Conservation (phyloP, 2,888 invertebrate species). For the Orthonychiurus folsomi region DNA sequence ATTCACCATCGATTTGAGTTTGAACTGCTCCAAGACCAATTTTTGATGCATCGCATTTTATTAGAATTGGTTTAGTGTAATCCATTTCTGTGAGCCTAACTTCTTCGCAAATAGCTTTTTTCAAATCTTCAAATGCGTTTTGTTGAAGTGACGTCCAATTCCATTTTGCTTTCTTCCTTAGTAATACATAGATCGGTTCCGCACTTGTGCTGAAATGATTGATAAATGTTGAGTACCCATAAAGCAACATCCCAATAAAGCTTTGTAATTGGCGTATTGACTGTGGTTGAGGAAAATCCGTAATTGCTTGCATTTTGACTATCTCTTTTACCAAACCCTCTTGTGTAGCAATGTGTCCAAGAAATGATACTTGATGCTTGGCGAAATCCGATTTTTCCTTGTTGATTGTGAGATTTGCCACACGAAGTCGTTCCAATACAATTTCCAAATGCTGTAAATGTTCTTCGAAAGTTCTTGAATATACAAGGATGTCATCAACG, state of each 20-base stretch:
- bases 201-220: constrained; percentile 30
- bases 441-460: constrained; percentile 23
- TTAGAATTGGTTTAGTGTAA: constrained; percentile 19
- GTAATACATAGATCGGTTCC: constrained; percentile 30
- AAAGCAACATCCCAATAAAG: constrained; percentile 40
- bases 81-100: constrained; percentile 15
- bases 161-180: constrained; percentile 13
- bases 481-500: constrained; percentile 23
- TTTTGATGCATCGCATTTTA: constrained; percentile 22
- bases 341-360: constrained; percentile 27
- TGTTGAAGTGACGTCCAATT: constrained; percentile 19
- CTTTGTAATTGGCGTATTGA: constrained; percentile 23
- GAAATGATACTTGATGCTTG: constrained; percentile 21
- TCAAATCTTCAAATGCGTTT: constrained; percentile 21
- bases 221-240: constrained; percentile 38
- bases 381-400: constrained; percentile 26
- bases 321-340: constrained; percentile 29
- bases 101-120: constrained; percentile 12
- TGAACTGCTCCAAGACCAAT: constrained; percentile 23
- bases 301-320: constrained; percentile 29
- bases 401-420: constrained; percentile 33
- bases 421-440: constrained; percentile 29
- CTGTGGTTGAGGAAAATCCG: constrained; percentile 30
- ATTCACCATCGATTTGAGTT: constrained; percentile 12
- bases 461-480: constrained; percentile 17